Evolutionary conservation across 2,113 vertebrate species (phyloP), one percentile per base, ranked within the genome.

Genomic region (Phodopus roborovskii): DNA sequence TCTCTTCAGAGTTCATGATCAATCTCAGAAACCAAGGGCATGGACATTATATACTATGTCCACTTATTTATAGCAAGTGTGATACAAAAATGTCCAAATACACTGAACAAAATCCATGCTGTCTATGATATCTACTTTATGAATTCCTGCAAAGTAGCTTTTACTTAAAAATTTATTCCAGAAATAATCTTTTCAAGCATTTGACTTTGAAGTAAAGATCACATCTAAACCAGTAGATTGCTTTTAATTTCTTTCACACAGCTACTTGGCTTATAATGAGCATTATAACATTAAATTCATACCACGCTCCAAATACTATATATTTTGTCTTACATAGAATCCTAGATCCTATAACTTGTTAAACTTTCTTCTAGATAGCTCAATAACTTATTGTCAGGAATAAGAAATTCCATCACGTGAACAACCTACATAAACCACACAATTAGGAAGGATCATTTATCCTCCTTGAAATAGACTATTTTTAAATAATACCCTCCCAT

Each of bases 321-420:
- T 26, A 87, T 81, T 79, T 85, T 70, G 77, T 83, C 33, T 92
- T 75, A 71, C n/a, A 94, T 39, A 92, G 50, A 94, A 95, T 62
- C 74, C 68, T 42, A 45, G 60, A 62, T 24, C 30, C 88, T 75
- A 11, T 36, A 75, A 33, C 39, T 62, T 30, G 13, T 74, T 56
- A 89, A 0, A 48, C 17, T 89, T 93, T 91, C 94, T 53, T 95
- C 58, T 33, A 56, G 53, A 87, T 33, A 66, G 28, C 36, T 96
- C 62, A 36, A 39, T 53, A 89, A 74, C 17, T 56, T 93, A 56
- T 64, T 36, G 24, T 77, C 56, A 66, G 42, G 45, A 58, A 48
- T 71, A 30, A 83, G 28, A 71, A 48, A 92, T 39, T 60, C 2
- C 0, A 30, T 58, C 70, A 42, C 11, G 58, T 28, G 22, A 82